A percentile compares a stretch with the other conserved stretches of the same genome.
Conservation (phyloP, 2,888 invertebrate species). For the Lomographa bimaculata region DNA sequence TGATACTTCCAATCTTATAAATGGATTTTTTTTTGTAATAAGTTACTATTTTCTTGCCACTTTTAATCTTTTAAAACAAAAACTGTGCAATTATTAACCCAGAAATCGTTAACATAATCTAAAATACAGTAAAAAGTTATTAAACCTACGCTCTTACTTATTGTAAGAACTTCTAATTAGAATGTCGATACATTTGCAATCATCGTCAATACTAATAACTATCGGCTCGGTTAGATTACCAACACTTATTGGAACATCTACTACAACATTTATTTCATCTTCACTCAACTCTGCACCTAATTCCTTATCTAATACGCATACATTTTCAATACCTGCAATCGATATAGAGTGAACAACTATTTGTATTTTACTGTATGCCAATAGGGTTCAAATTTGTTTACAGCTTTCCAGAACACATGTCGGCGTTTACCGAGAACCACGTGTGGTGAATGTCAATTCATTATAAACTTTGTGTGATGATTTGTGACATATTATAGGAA, state of each 20-base stretch:
- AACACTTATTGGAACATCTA: conserved; percentile 21
- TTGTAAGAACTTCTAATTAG: conserved; percentile 23
- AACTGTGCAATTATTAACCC: too few relatives aligned
- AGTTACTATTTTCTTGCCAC: too few relatives aligned
- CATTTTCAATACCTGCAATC: conserved; percentile 28
- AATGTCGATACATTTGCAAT: conserved; percentile 27
- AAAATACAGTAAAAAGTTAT: conserved; percentile 15
- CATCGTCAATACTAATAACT: conserved; percentile 28
- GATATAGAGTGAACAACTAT: conserved; percentile 19
- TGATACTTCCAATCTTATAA: too few relatives aligned
- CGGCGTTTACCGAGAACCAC: conserved; percentile 53
- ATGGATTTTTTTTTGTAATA: too few relatives aligned
- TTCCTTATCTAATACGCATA: conserved; percentile 16
- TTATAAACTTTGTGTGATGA: conserved; percentile 82
- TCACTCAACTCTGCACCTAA: conserved; percentile 20
- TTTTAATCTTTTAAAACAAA: too few relatives aligned
- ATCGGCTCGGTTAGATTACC: conserved; percentile 21
- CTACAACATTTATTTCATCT: not conserved
- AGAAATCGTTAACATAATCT: conserved; percentile 1
- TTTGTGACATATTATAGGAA: conserved; percentile 81
- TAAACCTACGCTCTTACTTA: not conserved
- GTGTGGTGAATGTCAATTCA: conserved; percentile 82
- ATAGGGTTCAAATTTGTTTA: conserved; percentile 39
- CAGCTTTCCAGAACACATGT: conserved; percentile 40
- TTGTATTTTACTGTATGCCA: conserved; percentile 24